Evolutionary conservation across 2,113 vertebrate genomes (phyloP).

Genomic region (Microcebus tavaratra): DNA sequence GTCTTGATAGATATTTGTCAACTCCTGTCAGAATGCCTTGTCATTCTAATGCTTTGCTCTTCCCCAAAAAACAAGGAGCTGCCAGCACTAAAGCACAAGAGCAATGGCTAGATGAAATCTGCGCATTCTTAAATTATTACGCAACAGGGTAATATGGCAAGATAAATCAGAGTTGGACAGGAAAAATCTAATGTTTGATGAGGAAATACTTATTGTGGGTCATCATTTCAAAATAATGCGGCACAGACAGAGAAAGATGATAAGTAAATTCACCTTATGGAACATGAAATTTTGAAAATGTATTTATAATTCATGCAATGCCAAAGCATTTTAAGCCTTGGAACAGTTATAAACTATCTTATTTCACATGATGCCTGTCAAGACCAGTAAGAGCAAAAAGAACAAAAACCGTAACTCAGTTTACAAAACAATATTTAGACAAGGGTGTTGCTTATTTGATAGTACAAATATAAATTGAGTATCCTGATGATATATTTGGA

Average conservation of each 20-base stretch:
- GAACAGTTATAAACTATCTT: background rate
- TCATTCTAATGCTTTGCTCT: background rate
- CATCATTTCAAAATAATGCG: background rate
- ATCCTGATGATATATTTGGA: background rate
- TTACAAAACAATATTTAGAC: background rate
- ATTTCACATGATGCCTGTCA: background rate
- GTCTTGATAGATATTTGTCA: slow-evolving; percentile 64
- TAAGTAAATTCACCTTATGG: background rate
- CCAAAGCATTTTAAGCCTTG: background rate
- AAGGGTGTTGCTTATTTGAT: background rate
- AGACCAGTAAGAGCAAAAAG: background rate
- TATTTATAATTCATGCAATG: background rate
- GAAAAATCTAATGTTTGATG: background rate
- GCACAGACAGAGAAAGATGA: background rate
- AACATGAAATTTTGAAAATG: slow-evolving; percentile 21
- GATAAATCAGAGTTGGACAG: background rate
- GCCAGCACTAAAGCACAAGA: background rate
- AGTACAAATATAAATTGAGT: background rate
- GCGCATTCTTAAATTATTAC: background rate
- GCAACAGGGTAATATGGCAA: fast-evolving
- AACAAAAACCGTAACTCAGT: fast-evolving
- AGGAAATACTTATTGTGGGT: background rate
- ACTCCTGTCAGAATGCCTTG: slow-evolving; percentile 37
- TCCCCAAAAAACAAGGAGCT: slow-evolving; percentile 21
- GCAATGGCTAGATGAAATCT: background rate